Conservation (phyloP, 2,113 vertebrate genomes). For the Cricetomys ansorgei region DNA sequence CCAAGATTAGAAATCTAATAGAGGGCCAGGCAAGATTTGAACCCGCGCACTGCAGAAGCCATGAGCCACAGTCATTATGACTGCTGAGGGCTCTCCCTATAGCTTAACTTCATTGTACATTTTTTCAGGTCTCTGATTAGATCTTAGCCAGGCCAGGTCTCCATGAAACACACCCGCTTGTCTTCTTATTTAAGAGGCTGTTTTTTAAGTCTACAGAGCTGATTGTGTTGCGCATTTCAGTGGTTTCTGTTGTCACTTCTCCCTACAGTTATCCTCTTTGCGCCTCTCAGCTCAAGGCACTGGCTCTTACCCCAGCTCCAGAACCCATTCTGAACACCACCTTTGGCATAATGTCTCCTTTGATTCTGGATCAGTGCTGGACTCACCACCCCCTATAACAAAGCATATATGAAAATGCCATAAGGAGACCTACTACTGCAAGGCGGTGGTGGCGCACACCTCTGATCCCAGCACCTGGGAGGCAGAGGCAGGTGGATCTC, state of each 20-base stretch:
- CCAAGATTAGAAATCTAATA: background rate
- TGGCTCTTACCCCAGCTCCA: background rate
- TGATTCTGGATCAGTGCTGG: background rate
- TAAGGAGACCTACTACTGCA: background rate
- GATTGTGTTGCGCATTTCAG: background rate
- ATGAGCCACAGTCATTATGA: background rate
- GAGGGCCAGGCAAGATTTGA: background rate
- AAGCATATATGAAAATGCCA: background rate
- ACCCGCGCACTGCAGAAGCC: background rate
- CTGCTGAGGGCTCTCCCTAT: too few species aligned
- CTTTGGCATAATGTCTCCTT: background rate
- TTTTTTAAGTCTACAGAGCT: background rate
- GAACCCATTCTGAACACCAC: too few species aligned
- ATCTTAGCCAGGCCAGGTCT: background rate
- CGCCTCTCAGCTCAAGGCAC: too few species aligned
- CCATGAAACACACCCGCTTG: background rate
- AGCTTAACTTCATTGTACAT: background rate
- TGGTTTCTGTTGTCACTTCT: background rate
- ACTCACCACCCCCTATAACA: too few species aligned
- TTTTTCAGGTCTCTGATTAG: background rate
- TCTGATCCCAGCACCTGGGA: too few species aligned
- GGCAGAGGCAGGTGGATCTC: too few species aligned
- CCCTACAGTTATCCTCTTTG: background rate
- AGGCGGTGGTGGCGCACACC: too few species aligned
- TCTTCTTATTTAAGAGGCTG: background rate